These are phyloP conservation scores for Mimas tiliae DNA, from an alignment of 2,888 invertebrate species.

Conservation along the genomic window DNA sequence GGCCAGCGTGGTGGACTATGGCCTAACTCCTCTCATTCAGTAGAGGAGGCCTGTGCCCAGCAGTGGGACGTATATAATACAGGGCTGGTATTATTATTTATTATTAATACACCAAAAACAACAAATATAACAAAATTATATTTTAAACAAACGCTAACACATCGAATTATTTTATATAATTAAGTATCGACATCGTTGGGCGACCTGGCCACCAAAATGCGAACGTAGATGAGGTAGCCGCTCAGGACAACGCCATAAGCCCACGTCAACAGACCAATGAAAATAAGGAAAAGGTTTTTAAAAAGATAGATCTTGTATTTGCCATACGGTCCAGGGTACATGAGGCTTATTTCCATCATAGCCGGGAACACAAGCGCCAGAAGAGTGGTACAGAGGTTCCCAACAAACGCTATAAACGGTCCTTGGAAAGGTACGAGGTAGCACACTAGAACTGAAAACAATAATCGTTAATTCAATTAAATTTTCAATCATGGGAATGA, in stretches of 20 bases:
- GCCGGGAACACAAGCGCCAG: constrained; percentile 65
- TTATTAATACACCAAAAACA: background rate
- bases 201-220: constrained; percentile 44
- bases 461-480: background rate
- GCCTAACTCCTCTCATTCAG: too few species aligned
- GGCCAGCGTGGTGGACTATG: too few species aligned
- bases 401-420: constrained; percentile 66
- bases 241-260: constrained; percentile 51
- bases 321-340: constrained; percentile 61
- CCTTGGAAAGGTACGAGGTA: constrained; percentile 63
- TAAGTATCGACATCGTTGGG: constrained; percentile 39
- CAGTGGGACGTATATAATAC: too few species aligned
- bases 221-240: constrained; percentile 55
- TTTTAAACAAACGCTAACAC: background rate
- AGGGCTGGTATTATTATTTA: too few species aligned
- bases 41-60: too few species aligned
- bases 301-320: constrained; percentile 46
- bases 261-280: constrained; percentile 47
- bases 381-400: constrained; percentile 61
- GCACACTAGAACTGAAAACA: constrained; percentile 60
- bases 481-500: too few species aligned
- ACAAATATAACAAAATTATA: background rate
- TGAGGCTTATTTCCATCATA: constrained; percentile 62
- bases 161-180: too few species aligned
- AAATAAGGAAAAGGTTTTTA: constrained; percentile 53